Conservation (phyloP, 2,113 vertebrate genomes). For the Mus spicilegus region DNA sequence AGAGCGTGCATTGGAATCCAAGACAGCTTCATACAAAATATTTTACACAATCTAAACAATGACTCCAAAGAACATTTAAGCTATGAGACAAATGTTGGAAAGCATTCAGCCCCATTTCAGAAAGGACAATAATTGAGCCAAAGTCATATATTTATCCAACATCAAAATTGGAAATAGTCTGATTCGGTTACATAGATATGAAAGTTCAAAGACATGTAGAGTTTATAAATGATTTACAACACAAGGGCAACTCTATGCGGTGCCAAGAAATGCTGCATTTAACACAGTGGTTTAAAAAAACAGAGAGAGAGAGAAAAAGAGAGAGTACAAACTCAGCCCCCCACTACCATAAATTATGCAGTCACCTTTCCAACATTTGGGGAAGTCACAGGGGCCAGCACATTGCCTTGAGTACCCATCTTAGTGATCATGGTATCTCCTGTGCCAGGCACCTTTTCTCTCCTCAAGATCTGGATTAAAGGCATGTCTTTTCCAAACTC, state of each 20-base stretch:
- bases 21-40: neutral
- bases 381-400: neutral
- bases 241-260: neutral
- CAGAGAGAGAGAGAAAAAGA: no score
- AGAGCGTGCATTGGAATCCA: neutral
- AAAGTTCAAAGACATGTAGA: neutral
- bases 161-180: neutral
- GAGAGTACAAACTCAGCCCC: neutral
- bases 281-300: neutral
- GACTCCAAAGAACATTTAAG: neutral
- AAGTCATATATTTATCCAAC: neutral
- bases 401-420: neutral
- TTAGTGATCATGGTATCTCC: neutral
- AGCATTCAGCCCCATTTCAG: neutral
- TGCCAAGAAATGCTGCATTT: neutral
- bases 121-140: neutral
- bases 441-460: neutral
- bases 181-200: neutral
- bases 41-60: neutral
- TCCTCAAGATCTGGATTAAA: neutral
- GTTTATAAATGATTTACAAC: neutral
- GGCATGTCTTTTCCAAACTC: neutral
- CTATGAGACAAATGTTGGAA: conserved; percentile 20
- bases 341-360: neutral
- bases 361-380: neutral